Percentiles rank a stretch among this genome's conserved stretches.
Conservation (phyloP, 1,140 invertebrate genomes). For the Drosophila sp. region DNA sequence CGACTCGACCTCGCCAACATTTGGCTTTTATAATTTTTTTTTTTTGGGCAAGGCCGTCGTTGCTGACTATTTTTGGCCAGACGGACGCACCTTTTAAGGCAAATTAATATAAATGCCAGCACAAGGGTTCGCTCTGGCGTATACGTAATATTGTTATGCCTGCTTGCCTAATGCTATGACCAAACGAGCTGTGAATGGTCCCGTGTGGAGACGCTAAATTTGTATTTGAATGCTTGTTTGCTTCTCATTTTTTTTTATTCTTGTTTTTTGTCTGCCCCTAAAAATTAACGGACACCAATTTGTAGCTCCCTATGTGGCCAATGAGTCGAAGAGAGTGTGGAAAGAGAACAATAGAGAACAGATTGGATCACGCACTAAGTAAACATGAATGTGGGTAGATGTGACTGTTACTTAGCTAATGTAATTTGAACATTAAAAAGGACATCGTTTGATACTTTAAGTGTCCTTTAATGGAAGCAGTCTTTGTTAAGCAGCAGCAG, state of each 20-base stretch:
- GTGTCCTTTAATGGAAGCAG: too few species aligned
- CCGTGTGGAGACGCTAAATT: constrained; percentile 51
- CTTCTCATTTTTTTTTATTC: background rate
- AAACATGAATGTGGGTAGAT: background rate
- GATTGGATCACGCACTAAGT: constrained; percentile 12
- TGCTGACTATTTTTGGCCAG: constrained; percentile 70
- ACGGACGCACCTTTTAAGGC: constrained; percentile 35
- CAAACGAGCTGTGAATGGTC: constrained; percentile 72
- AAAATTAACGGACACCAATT: constrained; percentile 60
- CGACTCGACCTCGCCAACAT: too few species aligned
- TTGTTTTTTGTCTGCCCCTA: constrained; percentile 23
- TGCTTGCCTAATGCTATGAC: constrained; percentile 9
- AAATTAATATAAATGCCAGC: constrained; percentile 71
- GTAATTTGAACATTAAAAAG: background rate
- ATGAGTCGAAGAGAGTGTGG: background rate
- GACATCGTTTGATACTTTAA: background rate
- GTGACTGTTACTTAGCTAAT: constrained; percentile 16
- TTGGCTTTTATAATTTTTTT: constrained; percentile 56
- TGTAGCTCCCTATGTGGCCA: constrained; percentile 26
- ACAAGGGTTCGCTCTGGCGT: constrained; percentile 57
- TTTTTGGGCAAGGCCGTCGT: constrained; percentile 68
- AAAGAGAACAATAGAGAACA: constrained; percentile 24
- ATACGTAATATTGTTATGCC: constrained; percentile 64
- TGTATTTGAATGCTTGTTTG: constrained; percentile 54
- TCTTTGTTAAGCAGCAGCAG: too few species aligned